Evolutionary conservation across 2,113 vertebrate genomes (phyloP), one percentile per base, ranked within the genome.

Genomic region (Argyrosomus japonicus): DNA sequence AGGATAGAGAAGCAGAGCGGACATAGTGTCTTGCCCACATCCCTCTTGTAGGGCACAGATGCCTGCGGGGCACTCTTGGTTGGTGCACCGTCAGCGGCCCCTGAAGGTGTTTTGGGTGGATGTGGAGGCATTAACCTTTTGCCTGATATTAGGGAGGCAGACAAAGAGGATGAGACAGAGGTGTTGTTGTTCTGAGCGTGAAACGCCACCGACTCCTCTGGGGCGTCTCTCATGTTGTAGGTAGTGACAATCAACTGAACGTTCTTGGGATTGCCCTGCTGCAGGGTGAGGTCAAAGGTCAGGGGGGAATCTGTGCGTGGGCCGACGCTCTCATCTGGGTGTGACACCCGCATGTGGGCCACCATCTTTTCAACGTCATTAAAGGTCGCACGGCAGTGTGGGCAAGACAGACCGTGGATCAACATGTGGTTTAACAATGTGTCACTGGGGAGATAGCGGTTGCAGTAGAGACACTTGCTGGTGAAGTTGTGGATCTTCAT

Each of bases 401-500:
- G 97, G 93, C 98, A 99, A 0, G 97, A 99, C 63, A 99, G 95
- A 56, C 98, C 98, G 6, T 99, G 98, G 82, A 99, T 99, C 77
- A 99, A 85, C 98, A 99, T 99, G 75, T 99, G 98, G 85, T 99
- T 99, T 56, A 99, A 95, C 90, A 99, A 90, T 0, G 98, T 99
- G 89, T 99, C 98, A 27, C 97, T 99, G 86, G 98, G 98, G 83
- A 99, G 94, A 90, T 99, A 99, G 67, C 98, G 97, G 89, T 99
- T 99, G 94, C 98, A 99, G 94, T 99, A 99, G 77, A 99, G 96
- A 95, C 98, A 99, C 95, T 99, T 99, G 95, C 97, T 99, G 91
- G 98, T 99, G 89, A 99, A 99, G 94, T 99, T 99, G 94, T 99
- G 98, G 93, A 99, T 99, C 94, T 99, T 99, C 98, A 99, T 99